Percentiles rank a stretch among this genome's conserved stretches.
Conservation (phyloP, 2,888 invertebrate species). For the Hirtodrosophila cameraria region DNA sequence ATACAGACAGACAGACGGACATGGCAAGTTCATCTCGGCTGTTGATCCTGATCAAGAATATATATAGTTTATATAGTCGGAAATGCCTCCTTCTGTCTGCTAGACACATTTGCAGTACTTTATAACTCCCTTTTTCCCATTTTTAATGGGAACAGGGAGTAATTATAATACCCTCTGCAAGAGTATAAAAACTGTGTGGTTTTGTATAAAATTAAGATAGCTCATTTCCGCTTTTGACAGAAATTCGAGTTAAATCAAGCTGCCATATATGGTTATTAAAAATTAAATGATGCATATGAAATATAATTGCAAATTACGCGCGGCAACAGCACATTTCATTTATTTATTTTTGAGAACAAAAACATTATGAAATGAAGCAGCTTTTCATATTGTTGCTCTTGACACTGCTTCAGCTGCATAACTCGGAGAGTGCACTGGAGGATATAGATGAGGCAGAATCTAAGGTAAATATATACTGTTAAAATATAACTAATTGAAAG, state of each 20-base stretch:
- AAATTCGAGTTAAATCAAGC: not conserved
- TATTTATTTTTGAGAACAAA: not conserved
- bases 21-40: too few species aligned
- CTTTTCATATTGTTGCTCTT: slow-evolving; percentile 11
- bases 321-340: not conserved
- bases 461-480: not conserved
- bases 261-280: not conserved
- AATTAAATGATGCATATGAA: slow-evolving; percentile 13
- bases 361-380: slow-evolving; percentile 24
- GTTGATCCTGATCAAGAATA: too few species aligned
- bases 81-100: too few species aligned
- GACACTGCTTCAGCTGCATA: not conserved
- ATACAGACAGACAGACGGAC: too few species aligned
- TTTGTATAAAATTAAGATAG: too few species aligned
- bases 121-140: too few species aligned
- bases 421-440: not conserved
- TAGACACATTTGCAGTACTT: too few species aligned
- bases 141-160: too few species aligned
- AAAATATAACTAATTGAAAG: not conserved
- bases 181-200: too few species aligned
- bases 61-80: too few species aligned
- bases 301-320: not conserved
- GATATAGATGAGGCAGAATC: not conserved
- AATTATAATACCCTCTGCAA: too few species aligned
- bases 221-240: too few species aligned